Evolutionary conservation across 2,797 vertebrate genomes (phyloP), one percentile per base, ranked within the genome.

Genomic region (Hydrocynus forskahlii): DNA sequence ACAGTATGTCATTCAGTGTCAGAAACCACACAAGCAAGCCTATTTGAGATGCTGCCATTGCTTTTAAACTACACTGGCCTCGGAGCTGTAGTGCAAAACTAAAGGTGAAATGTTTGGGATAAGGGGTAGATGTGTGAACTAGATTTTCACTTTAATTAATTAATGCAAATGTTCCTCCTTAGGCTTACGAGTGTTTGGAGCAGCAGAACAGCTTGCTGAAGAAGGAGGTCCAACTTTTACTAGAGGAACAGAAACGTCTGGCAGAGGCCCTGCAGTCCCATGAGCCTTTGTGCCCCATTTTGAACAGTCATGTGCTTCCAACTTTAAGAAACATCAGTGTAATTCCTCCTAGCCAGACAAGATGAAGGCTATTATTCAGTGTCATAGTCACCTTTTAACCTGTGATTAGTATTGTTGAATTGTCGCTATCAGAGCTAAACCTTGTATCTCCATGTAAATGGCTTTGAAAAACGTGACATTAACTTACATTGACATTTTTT

Each of bases 171-270:
- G 54, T 79, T 4, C 64, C 13, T 13, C 9, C 57, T 9, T 93
- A 98, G 97, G 94, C 96, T 67, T 97, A 97, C 17, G 96, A 97
- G 88, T 90, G 93, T 86, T 88, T 98, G 87, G 96, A 97, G 89
- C 96, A 97, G 87, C 96, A 94, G 89, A 97, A 98, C 91, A 90
- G 91, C 0, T 90, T 92, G 85, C 90, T 98, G 88, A 96, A 92
- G 89, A 94, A 92, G 89, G 97, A 98, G 93, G 97, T 95, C 0
- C 93, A 95, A 90, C 95, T 96, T 87, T 91, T 99, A 83, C 93
- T 92, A 0, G 96, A 97, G 87, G 96, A 99, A 91, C 94, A 97
- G 92, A 94, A 91, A 82, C 91, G 92, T 55, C 92, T 99, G 86
- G 94, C 88, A 0, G 95, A 97, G 79, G 91, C 92, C 0, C 91